A percentile compares a stretch with the other conserved stretches of the same genome.
phyloP scores from a whole-genome alignment of 1,140 invertebrate species.

The Saxidomus purpurata region DNA sequence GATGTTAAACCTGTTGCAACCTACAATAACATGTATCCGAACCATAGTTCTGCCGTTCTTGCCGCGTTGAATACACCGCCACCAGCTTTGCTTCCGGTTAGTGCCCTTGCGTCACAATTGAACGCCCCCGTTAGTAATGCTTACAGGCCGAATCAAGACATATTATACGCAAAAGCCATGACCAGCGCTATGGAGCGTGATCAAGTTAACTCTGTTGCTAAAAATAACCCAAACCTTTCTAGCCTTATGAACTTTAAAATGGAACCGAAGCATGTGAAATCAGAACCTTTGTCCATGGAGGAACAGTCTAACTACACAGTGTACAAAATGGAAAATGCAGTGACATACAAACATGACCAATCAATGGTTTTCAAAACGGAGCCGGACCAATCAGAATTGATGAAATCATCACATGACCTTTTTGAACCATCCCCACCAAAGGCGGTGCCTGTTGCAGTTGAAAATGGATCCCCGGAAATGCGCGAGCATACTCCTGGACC shows the following conservation, averaged over 20 bases:
- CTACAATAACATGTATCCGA: conserved; percentile 54
- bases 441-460: conserved; percentile 53
- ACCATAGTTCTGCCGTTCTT: conserved; percentile 47
- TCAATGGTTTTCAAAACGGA: conserved; percentile 50
- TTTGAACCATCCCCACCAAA: conserved; percentile 57
- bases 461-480: conserved; percentile 8
- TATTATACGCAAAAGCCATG: conserved; percentile 48
- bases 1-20: conserved; percentile 48
- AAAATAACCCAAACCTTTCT: conserved; percentile 59
- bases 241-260: conserved; percentile 57
- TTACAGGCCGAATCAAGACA: conserved; percentile 53
- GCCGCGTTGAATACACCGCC: conserved; percentile 51
- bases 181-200: conserved; percentile 36
- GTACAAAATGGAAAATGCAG: conserved; percentile 31
- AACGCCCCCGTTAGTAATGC: conserved; percentile 33
- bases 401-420: conserved; percentile 60
- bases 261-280: conserved; percentile 27
- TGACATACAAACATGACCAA: conserved; percentile 38
- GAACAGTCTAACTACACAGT: conserved; percentile 45
- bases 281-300: conserved; percentile 35
- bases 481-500: conserved; percentile 11
- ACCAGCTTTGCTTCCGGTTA: conserved; percentile 52
- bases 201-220: conserved; percentile 21
- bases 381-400: conserved; percentile 54
- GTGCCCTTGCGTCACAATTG: conserved; percentile 37